Conservation (phyloP, 2,888 invertebrate species). For the Synanthedon myopaeformis region DNA sequence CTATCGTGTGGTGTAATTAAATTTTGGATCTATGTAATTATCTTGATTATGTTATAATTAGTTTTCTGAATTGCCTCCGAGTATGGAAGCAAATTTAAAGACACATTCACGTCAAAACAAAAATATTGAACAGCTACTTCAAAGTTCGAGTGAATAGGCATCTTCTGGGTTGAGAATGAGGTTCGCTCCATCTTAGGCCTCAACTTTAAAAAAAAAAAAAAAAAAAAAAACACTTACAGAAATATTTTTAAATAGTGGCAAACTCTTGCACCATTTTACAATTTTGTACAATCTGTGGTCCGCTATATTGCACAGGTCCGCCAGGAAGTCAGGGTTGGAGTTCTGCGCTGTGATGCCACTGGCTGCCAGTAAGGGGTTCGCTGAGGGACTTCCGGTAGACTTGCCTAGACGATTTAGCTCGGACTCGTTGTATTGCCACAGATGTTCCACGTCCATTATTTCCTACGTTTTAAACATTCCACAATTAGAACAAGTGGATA, state of each 20-base stretch:
- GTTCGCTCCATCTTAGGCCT: too few relatives aligned
- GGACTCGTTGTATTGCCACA: conserved; percentile 93
- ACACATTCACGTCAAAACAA: background rate
- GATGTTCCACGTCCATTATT: conserved; percentile 95
- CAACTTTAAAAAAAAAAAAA: too few relatives aligned
- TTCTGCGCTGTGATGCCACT: conserved; percentile 69
- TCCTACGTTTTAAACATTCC: conserved; percentile 66
- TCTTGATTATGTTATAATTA: too few relatives aligned
- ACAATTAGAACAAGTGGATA: too few relatives aligned
- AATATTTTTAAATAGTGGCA: conserved; percentile 96
- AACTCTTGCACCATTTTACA: conserved; percentile 97
- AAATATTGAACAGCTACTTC: background rate
- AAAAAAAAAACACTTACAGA: conserved; percentile 79
- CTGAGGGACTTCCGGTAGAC: conserved; percentile 43
- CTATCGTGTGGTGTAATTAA: too few relatives aligned
- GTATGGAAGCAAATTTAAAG: too few relatives aligned
- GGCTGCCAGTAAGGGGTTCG: conserved; percentile 57
- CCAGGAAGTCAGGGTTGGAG: conserved; percentile 86
- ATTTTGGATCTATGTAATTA: too few relatives aligned
- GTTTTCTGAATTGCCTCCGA: too few relatives aligned
- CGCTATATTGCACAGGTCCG: conserved; percentile 92
- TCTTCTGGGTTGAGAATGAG: too few relatives aligned
- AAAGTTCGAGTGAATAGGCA: too few relatives aligned
- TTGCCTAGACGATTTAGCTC: conserved; percentile 77
- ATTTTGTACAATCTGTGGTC: conserved; percentile 97